These are phyloP conservation scores for Diplodus puntazzo DNA, from an alignment of 2,797 vertebrate species.

Conservation along the genomic window DNA sequence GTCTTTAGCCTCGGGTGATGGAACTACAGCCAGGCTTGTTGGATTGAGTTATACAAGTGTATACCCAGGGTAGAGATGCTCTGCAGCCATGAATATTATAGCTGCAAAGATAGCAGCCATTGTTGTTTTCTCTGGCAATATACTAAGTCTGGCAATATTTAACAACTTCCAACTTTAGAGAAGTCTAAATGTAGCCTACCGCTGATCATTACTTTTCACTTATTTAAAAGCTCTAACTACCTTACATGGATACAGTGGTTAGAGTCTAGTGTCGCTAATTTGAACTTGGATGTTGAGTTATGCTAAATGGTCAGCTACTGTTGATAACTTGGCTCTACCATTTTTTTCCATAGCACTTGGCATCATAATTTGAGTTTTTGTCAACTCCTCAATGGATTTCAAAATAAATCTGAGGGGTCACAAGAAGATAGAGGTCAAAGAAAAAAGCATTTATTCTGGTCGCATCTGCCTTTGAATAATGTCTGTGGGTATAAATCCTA, in stretches of 20 bases:
- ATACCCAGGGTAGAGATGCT: slow-evolving; percentile 4
- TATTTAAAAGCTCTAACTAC: not conserved
- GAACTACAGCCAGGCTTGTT: slow-evolving; percentile 29
- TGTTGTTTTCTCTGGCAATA: too few species aligned
- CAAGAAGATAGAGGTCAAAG: not conserved
- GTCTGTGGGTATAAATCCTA: not conserved
- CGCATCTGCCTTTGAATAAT: not conserved
- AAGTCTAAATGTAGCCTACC: too few species aligned
- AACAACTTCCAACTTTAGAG: too few species aligned
- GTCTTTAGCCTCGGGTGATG: slow-evolving; percentile 43
- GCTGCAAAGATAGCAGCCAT: not conserved
- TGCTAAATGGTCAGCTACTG: not conserved
- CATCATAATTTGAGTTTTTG: not conserved
- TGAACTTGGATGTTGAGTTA: not conserved
- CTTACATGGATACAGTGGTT: not conserved
- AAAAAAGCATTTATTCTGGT: not conserved
- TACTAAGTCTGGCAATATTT: too few species aligned
- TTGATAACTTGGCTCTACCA: not conserved
- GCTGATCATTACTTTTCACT: not conserved
- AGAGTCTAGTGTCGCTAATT: not conserved
- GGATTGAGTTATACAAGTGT: slow-evolving; percentile 40
- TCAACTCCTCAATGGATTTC: too few species aligned
- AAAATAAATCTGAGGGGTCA: not conserved
- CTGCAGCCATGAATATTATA: not conserved
- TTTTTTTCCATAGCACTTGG: not conserved